These are phyloP conservation scores for Motacilla alba DNA, from an alignment of 2,113 vertebrate genomes.

Conservation along the genomic window DNA sequence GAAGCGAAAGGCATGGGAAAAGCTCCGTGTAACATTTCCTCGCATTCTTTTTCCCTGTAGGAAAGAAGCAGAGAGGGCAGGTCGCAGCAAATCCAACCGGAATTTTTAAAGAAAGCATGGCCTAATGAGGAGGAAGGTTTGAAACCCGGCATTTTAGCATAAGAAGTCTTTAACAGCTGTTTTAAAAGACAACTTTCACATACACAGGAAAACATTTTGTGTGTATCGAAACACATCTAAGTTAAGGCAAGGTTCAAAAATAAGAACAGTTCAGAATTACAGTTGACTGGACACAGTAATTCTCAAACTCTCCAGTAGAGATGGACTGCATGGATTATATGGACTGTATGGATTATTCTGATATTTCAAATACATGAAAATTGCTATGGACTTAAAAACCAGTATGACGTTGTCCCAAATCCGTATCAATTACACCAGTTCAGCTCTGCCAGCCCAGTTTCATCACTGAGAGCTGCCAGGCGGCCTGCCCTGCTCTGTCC, in stretches of 20 bases:
- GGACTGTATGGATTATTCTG: neutral
- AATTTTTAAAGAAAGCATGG: neutral
- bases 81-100: neutral
- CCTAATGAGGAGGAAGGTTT: neutral
- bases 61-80: neutral
- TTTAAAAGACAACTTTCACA: neutral
- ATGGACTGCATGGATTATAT: neutral
- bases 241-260: neutral
- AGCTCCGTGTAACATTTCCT: neutral
- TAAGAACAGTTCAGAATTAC: neutral
- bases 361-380: neutral
- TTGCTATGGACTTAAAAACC: rapidly evolving
- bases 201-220: neutral
- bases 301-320: neutral
- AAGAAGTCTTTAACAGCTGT: neutral
- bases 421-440: neutral
- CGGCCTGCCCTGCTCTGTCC: neutral
- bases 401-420: rapidly evolving
- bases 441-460: neutral
- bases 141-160: neutral
- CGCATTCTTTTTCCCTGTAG: neutral
- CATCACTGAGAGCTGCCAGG: rapidly evolving
- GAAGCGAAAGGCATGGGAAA: neutral
- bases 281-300: neutral
- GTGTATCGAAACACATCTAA: neutral